These are phyloP conservation scores for Antheraea mylitta DNA, from an alignment of 1,140 invertebrate genomes.

Conservation along the genomic window DNA sequence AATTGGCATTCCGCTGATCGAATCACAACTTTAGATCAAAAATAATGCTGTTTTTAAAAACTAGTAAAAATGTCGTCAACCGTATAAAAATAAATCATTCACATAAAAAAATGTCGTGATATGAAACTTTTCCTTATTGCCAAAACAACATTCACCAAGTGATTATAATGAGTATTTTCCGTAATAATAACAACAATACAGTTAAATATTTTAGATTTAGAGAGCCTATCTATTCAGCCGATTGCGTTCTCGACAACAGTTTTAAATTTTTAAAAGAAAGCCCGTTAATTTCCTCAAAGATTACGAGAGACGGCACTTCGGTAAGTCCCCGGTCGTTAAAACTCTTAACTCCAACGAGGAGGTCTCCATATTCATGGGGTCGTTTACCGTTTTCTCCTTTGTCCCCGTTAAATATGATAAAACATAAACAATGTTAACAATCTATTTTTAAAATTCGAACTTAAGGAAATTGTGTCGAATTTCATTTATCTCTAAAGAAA, in stretches of 20 bases:
- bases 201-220: neutral
- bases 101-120: too few relatives aligned
- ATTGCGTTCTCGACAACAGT: neutral
- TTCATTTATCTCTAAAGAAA: too few relatives aligned
- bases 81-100: too few relatives aligned
- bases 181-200: neutral
- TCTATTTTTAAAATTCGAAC: neutral
- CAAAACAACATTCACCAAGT: too few relatives aligned
- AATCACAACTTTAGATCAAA: too few relatives aligned
- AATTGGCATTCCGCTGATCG: too few relatives aligned
- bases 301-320: constrained; percentile 32
- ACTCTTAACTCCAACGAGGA: constrained; percentile 35
- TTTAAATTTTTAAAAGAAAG: constrained; percentile 23
- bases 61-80: too few relatives aligned
- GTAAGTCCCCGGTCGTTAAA: constrained; percentile 44
- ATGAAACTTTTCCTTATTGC: too few relatives aligned
- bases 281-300: constrained; percentile 29
- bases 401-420: constrained; percentile 23
- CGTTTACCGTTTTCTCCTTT: constrained; percentile 29
- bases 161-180: too few relatives aligned
- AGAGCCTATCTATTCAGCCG: neutral
- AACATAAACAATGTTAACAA: neutral
- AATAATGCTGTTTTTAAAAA: too few relatives aligned
- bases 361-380: constrained; percentile 37
- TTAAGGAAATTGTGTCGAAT: too few relatives aligned